Evolutionary conservation across 2,888 invertebrate genomes (phyloP).

Genomic region (Papilio gigon): DNA sequence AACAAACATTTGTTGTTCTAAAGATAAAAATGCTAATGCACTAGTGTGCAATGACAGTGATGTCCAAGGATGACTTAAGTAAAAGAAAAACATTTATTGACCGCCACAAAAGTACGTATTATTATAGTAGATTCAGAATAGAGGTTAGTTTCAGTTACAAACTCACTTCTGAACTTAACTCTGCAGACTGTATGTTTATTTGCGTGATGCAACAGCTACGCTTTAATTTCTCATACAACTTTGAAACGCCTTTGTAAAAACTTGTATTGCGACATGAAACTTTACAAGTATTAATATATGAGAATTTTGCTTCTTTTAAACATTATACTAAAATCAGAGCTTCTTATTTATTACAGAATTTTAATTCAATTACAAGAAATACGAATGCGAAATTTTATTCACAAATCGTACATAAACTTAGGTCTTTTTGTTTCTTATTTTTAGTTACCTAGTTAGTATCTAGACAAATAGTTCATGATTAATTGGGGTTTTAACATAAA

Average conservation of each 20-base stretch:
- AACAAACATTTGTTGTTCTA: not conserved
- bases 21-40: too few relatives aligned
- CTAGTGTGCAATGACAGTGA: too few relatives aligned
- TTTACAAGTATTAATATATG: constrained; percentile 60
- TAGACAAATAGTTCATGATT: too few relatives aligned
- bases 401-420: too few relatives aligned
- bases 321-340: not conserved
- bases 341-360: not conserved
- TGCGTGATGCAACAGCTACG: constrained; percentile 66
- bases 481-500: too few relatives aligned
- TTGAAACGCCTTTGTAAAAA: constrained; percentile 67
- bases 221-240: constrained; percentile 74
- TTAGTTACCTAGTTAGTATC: too few relatives aligned
- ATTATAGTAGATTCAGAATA: constrained; percentile 60
- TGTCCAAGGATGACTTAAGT: too few relatives aligned
- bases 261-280: constrained; percentile 52
- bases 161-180: constrained; percentile 57
- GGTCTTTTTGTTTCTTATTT: too few relatives aligned
- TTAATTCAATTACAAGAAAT: not conserved
- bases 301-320: not conserved
- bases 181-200: constrained; percentile 70
- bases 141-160: constrained; percentile 58
- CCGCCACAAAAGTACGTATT: constrained; percentile 63
- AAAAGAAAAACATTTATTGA: constrained; percentile 54
- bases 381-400: not conserved